Conservation (phyloP, 1,140 invertebrate species). For the Diachasma alloeum region DNA sequence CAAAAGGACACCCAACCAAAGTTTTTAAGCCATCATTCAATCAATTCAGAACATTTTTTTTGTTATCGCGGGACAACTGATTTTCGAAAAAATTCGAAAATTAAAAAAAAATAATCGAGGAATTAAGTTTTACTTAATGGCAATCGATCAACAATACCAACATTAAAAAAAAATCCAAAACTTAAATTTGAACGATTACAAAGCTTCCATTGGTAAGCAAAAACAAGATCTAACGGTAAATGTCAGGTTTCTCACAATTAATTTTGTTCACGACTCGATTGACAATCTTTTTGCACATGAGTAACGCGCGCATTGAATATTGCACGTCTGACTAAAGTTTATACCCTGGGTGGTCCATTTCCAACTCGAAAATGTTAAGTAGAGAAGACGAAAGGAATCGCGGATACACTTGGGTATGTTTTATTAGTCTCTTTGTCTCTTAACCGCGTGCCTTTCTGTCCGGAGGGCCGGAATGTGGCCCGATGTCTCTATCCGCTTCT, state of each 20-base stretch:
- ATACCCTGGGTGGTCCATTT: slow-evolving; percentile 6
- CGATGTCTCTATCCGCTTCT: slow-evolving; percentile 66
- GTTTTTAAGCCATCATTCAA: too few species aligned
- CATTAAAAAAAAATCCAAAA: too few species aligned
- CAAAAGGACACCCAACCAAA: too few species aligned
- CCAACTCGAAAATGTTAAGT: neutral
- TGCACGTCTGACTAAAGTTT: slow-evolving; percentile 22
- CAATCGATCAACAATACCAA: too few species aligned
- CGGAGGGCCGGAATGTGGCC: slow-evolving; percentile 58
- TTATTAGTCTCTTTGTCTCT: slow-evolving; percentile 28
- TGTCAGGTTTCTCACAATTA: neutral
- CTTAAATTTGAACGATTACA: too few species aligned
- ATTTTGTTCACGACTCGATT: neutral
- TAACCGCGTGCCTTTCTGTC: slow-evolving; percentile 53
- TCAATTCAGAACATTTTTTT: too few species aligned
- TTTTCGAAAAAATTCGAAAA: too few species aligned
- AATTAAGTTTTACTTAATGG: too few species aligned
- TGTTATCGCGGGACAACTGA: too few species aligned
- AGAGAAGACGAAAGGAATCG: neutral
- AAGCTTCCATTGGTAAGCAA: too few species aligned
- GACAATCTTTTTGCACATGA: slow-evolving; percentile 4
- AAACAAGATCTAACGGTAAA: neutral
- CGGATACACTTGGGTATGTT: neutral
- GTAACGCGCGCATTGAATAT: slow-evolving; percentile 44
- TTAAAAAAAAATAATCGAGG: too few species aligned